phyloP scores from a whole-genome alignment of 2,888 invertebrate genomes.

The Eupithecia vulgata region DNA sequence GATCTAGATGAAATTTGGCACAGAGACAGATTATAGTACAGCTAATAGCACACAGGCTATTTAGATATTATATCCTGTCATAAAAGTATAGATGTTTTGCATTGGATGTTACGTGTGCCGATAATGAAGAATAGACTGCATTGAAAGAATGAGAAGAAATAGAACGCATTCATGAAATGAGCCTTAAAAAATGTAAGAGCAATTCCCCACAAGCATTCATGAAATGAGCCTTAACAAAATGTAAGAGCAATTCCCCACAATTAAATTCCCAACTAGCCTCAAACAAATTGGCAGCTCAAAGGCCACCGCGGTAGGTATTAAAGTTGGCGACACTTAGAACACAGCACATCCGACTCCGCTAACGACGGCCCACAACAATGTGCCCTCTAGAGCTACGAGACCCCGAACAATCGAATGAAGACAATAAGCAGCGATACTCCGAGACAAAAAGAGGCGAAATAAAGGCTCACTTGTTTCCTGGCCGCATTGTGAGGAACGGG shows the following conservation, averaged over 20 bases:
- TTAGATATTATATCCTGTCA: no score
- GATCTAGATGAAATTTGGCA: no score
- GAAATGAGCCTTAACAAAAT: not conserved
- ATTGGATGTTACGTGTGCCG: no score
- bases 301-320: constrained; percentile 59
- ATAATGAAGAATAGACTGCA: no score
- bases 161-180: no score
- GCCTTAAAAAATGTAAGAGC: no score
- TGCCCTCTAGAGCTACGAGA: constrained; percentile 78
- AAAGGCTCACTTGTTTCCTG: constrained; percentile 85
- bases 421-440: constrained; percentile 85
- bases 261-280: constrained; percentile 9
- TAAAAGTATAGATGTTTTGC: no score
- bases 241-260: not conserved
- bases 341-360: constrained; percentile 81
- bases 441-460: constrained; percentile 85
- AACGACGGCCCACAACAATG: constrained; percentile 83
- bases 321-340: constrained; percentile 79
- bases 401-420: constrained; percentile 85
- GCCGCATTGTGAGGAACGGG: constrained; percentile 84
- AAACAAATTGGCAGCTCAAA: constrained; percentile 47
- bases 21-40: no score
- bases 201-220: no score
- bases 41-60: no score
- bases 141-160: no score